Conservation (phyloP, 1,140 invertebrate genomes). For the Drosophila ercepeae region DNA sequence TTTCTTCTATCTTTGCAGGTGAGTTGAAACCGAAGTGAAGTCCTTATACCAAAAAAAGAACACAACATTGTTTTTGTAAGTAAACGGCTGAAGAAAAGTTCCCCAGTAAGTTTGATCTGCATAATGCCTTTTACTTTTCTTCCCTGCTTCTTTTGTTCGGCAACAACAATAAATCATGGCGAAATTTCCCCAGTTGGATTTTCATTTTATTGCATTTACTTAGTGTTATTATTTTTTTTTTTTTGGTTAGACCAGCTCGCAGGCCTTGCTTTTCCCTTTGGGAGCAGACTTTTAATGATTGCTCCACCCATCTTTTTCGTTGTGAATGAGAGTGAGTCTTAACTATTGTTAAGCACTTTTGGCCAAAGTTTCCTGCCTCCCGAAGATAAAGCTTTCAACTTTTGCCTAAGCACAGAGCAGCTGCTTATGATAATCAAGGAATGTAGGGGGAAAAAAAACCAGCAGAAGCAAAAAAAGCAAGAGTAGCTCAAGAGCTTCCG, state of each 20-base stretch:
- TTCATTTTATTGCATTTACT: constrained; percentile 82
- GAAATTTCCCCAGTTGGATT: constrained; percentile 78
- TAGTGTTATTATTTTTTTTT: constrained; percentile 62
- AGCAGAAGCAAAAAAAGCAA: neutral
- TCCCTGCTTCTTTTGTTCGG: constrained; percentile 16
- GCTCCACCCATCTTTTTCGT: constrained; percentile 25
- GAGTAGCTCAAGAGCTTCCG: constrained; percentile 17
- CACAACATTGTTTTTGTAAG: constrained; percentile 51
- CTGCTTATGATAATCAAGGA: constrained; percentile 39
- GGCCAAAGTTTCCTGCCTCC: constrained; percentile 47
- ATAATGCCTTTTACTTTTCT: constrained; percentile 63
- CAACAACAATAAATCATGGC: constrained; percentile 70
- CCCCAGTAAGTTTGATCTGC: constrained; percentile 64
- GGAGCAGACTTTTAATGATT: constrained; percentile 63
- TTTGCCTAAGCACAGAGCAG: constrained; percentile 26
- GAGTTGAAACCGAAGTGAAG: constrained; percentile 27
- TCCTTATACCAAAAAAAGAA: constrained; percentile 14
- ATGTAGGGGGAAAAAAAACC: neutral
- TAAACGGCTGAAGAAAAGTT: constrained; percentile 56
- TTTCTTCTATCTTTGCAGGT: constrained; percentile 44
- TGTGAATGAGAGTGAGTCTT: constrained; percentile 27
- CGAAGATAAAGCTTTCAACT: constrained; percentile 67
- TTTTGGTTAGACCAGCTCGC: neutral
- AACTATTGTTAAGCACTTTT: constrained; percentile 70
- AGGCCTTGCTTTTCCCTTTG: constrained; percentile 22